Base-by-base conservation (phyloP, 1,140 invertebrate genomes). In the Drosophila miranda region DNA sequence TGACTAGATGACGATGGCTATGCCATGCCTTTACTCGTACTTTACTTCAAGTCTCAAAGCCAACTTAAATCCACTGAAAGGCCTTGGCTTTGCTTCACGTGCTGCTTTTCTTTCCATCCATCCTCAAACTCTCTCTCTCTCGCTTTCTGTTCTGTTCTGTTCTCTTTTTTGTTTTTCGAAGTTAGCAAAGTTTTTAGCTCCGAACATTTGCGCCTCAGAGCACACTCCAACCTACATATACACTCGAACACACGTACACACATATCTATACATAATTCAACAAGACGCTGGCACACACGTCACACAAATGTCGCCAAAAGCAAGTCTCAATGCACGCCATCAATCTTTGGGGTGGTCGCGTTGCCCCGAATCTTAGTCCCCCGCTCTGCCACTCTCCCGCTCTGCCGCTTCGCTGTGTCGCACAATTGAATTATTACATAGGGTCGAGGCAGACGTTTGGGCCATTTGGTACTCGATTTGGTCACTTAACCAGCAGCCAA, bases 401-500 rank as follows among this genome's bases (percentile, higher is more conserved):
- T 44, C 11, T 26, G 41, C 28, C 42, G 43, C 60, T 53, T 34
- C 38, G 34, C 44, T 42, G 68, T 42, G 43, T 45, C 38, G 64
- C 78, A 78, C 89, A 89, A 90, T 89, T 90, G 89, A 90, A 90
- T 90, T 90, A 90, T 90, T 90, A 89, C 83, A 75, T 68, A 49
- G 79, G 83, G 81, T 77, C 66, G 82, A 86, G 34, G 69, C 73
- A 81, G 69, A 75, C 68, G 62, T 61, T 81, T 70, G 69, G 11
- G 61, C 74, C 81, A 68, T 66, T 77, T 58, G 72, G 71, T 75
- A 75, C 72, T 66, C 49, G 61, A 56, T 73, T 53, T 73, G 81
- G 62, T 72, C 82, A 84, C 81, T 86, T 84, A 81, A 77, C 77
- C 77, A 63, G 77, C 62, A 38, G 34, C 34, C 34, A 38, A 1